Percentiles rank a stretch among this genome's conserved stretches.
phyloP scores from a whole-genome alignment of 1,140 invertebrate species.

The Diorhabda carinulata region DNA sequence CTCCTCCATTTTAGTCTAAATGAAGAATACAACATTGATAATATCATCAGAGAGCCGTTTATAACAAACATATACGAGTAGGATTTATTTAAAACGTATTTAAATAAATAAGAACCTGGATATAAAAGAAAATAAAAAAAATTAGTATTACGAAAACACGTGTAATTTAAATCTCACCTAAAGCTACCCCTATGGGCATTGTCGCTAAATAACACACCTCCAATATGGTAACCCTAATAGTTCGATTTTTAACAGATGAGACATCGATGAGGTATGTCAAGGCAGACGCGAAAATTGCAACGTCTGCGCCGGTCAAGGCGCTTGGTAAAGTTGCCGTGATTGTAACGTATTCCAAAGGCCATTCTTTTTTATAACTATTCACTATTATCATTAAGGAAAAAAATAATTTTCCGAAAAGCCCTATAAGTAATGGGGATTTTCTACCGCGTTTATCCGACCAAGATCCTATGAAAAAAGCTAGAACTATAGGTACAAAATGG shows the following conservation, averaged over 20 bases:
- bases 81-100: slow-evolving; percentile 54
- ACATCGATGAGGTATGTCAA: slow-evolving; percentile 74
- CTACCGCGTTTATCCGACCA: slow-evolving; percentile 70
- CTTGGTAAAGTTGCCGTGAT: slow-evolving; percentile 69
- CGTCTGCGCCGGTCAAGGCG: slow-evolving; percentile 66
- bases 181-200: slow-evolving; percentile 68
- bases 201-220: slow-evolving; percentile 70
- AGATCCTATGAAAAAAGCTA: slow-evolving; percentile 72
- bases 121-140: slow-evolving; percentile 10
- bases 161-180: slow-evolving; percentile 46
- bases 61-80: slow-evolving; percentile 68
- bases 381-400: slow-evolving; percentile 69
- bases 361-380: slow-evolving; percentile 59
- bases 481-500: slow-evolving; percentile 64
- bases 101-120: slow-evolving; percentile 57
- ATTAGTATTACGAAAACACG: too few relatives aligned
- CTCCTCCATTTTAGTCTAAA: slow-evolving; percentile 64
- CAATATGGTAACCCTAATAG: slow-evolving; percentile 66
- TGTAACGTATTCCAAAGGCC: slow-evolving; percentile 70
- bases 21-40: slow-evolving; percentile 61
- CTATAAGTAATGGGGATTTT: slow-evolving; percentile 65
- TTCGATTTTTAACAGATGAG: slow-evolving; percentile 58
- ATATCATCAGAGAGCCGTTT: slow-evolving; percentile 57
- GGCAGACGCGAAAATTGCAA: slow-evolving; percentile 69
- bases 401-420: slow-evolving; percentile 66